phyloP scores from a whole-genome alignment of 2,797 vertebrate genomes.

The Jordanella pulchra region DNA sequence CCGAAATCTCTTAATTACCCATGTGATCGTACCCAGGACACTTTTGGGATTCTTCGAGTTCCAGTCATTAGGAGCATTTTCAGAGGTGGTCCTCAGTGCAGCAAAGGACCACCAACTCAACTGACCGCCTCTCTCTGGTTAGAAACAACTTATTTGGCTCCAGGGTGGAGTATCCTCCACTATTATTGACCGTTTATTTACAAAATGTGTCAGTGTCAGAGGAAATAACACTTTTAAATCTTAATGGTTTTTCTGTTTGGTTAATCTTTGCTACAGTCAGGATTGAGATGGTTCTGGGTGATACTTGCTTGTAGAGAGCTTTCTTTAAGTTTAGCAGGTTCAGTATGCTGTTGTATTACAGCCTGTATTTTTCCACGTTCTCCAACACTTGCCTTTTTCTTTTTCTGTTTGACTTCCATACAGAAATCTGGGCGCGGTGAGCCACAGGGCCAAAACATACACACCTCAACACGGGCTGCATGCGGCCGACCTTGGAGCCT shows the following conservation, averaged over 20 bases:
- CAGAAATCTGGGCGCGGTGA: background rate
- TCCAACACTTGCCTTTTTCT: background rate
- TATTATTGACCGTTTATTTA: constrained; percentile 10
- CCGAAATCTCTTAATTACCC: background rate
- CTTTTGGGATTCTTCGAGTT: constrained; percentile 6
- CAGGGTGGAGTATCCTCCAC: constrained; percentile 5
- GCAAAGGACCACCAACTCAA: constrained; percentile 18
- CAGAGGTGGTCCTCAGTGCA: constrained; percentile 9
- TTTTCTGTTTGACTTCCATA: background rate
- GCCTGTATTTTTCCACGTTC: background rate
- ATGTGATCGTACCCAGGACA: constrained; percentile 16
- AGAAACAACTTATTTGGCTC: constrained; percentile 8
- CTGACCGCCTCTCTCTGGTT: background rate
- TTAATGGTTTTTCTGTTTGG: background rate
- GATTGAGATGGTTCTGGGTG: background rate
- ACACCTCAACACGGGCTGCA: background rate
- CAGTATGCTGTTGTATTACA: background rate
- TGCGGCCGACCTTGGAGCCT: background rate
- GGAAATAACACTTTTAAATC: constrained; percentile 9
- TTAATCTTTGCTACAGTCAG: constrained; percentile 1
- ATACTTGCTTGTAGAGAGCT: background rate
- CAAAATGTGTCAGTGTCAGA: background rate
- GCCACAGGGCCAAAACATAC: too few species aligned
- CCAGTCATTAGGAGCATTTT: constrained; percentile 14
- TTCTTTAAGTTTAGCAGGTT: background rate